A percentile compares a stretch with the other conserved stretches of the same genome.
Evolutionary conservation across 2,113 vertebrate genomes (phyloP).

Genomic region (Platichthys stellatus): DNA sequence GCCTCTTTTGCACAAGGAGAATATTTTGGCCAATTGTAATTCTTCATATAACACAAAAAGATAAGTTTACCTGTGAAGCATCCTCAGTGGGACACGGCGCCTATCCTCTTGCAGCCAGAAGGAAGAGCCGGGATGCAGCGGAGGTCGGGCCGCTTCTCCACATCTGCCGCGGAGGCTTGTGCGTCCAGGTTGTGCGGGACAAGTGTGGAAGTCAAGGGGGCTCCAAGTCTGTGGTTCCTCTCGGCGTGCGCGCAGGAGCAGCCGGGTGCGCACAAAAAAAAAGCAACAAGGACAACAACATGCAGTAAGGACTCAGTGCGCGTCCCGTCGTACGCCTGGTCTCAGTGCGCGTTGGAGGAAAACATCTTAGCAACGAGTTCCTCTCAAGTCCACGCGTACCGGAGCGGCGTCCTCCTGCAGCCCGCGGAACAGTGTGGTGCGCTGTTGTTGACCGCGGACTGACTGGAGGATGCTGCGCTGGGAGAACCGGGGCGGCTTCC

Average conservation of each 20-base stretch:
- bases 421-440: constrained; percentile 11
- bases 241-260: neutral
- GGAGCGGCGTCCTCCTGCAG: constrained; percentile 9
- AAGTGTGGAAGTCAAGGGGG: neutral
- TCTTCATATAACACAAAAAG: neutral
- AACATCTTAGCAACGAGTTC: neutral
- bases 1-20: neutral
- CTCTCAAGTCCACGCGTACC: constrained; percentile 12
- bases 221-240: constrained; percentile 14
- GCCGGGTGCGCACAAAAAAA: constrained; percentile 7
- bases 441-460: constrained; percentile 5
- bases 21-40: neutral
- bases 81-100: constrained; percentile 65
- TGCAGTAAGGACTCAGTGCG: neutral
- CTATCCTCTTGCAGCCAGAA: constrained; percentile 47
- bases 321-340: constrained; percentile 14
- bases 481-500: constrained; percentile 65
- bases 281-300: neutral
- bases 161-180: too few relatives aligned
- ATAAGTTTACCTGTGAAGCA: constrained; percentile 64
- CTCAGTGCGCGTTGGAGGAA: neutral
- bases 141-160: constrained; percentile 50
- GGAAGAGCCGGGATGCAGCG: constrained; percentile 47
- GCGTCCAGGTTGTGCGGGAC: too few relatives aligned
- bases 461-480: constrained; percentile 25